Conservation (phyloP, 2,888 invertebrate genomes). For the Perizoma flavofasciatum region DNA sequence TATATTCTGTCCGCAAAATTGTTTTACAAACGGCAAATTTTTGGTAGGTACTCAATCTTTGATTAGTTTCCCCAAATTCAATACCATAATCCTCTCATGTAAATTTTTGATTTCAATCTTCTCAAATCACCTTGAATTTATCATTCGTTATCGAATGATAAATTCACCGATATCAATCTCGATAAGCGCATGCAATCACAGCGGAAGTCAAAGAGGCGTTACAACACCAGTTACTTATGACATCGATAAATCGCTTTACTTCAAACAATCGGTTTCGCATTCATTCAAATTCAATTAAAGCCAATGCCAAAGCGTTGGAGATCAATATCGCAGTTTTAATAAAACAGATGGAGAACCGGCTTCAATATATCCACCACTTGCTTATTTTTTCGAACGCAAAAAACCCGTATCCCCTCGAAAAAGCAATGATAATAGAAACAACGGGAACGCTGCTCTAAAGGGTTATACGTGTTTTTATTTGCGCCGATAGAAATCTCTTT, state of each 20-base stretch:
- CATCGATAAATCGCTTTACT: conserved; percentile 71
- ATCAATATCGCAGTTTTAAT: conserved; percentile 80
- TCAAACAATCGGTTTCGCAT: conserved; percentile 62
- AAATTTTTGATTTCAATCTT: conserved; percentile 4
- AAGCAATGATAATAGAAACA: conserved; percentile 80
- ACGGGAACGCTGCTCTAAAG: conserved; percentile 68
- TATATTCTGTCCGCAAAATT: conserved; percentile 32
- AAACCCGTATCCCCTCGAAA: conserved; percentile 67
- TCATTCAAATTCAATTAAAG: conserved; percentile 70
- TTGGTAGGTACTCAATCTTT: too few relatives aligned
- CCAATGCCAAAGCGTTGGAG: conserved; percentile 58
- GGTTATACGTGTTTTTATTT: conserved; percentile 78
- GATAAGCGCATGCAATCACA: conserved; percentile 68
- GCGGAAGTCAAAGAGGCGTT: conserved; percentile 64
- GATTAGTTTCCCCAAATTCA: too few relatives aligned
- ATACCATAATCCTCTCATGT: neutral
- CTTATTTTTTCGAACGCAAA: conserved; percentile 69
- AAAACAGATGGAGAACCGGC: conserved; percentile 76
- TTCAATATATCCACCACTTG: conserved; percentile 71
- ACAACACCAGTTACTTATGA: conserved; percentile 61
- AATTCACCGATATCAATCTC: conserved; percentile 57
- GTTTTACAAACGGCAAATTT: conserved; percentile 1
- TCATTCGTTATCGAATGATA: conserved; percentile 51
- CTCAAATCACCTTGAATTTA: conserved; percentile 19
- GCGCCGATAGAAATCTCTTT: conserved; percentile 47